Evolutionary conservation across 2,113 vertebrate genomes (phyloP), one percentile per base, ranked within the genome.

Genomic region (Hippotragus niger): DNA sequence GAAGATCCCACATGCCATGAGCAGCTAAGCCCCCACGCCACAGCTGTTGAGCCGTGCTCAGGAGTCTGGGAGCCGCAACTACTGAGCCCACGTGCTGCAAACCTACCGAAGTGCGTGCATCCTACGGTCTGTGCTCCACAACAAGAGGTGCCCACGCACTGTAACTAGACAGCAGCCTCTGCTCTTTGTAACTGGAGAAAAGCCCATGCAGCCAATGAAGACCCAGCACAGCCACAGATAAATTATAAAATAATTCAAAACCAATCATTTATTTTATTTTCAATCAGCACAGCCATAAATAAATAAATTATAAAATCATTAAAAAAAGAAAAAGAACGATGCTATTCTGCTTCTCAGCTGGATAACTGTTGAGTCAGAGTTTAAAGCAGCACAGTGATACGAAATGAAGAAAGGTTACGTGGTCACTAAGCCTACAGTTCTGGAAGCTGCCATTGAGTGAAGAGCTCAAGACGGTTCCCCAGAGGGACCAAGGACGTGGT

Each of bases 321-420:
- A 3, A 40, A 40, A 67, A 74, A 43, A 7, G 12, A 43, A 25
- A 43, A 76, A 25, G 21, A 74, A 43, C 1, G 11, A 43, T 43
- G 71, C 71, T 76, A 15, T 43, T 43, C 71, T n/a, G 17, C 7
- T 27, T 74, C 58, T 43, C 76, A 81, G 40, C 15, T 80, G 62
- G 16, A 47, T 43, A 47, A 52, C 6, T 76, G 57, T 27, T 27
- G 82, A 58, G 2, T 36, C 6, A 29, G 7, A 3, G 11, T 27
- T 50, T 17, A 33, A 27, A 50, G 29, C 3, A 21, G 29, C 23
- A 2, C 0, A 9, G 13, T n/a, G 55, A 29, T 17, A 9, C 45
- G 4, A 47, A 43, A 13, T 4, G 45, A 21, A 33, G 27, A 5
- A 25, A 10, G 1, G 31, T 0, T 16, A 16, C 0, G 25, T 0